Percentiles rank a stretch among this genome's conserved stretches.
These are phyloP conservation scores for Pycnomerus fuliginosus DNA, from an alignment of 2,888 invertebrate species.

Conservation along the genomic window DNA sequence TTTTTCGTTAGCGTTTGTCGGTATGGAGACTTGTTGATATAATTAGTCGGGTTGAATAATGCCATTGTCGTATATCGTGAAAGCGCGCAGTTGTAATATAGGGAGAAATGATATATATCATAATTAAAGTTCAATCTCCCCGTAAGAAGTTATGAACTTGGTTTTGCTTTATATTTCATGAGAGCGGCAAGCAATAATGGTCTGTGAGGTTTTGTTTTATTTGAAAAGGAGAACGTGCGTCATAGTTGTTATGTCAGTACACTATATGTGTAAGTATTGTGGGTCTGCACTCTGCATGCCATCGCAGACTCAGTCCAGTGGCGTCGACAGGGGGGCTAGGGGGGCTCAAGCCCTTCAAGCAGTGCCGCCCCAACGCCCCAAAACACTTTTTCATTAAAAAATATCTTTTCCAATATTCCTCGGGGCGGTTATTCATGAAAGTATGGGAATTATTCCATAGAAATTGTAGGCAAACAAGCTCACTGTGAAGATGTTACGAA, in stretches of 20 bases:
- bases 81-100: constrained; percentile 21
- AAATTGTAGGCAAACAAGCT: too few relatives aligned
- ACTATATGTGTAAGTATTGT: constrained; percentile 2
- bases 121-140: constrained; percentile 27
- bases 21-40: constrained; percentile 17
- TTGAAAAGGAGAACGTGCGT: constrained; percentile 20
- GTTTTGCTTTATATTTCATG: constrained; percentile 26
- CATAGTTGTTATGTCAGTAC: constrained; percentile 24
- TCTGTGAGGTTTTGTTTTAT: constrained; percentile 20
- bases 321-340: too few relatives aligned
- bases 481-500: too few relatives aligned
- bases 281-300: too few relatives aligned
- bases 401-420: too few relatives aligned
- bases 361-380: too few relatives aligned
- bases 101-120: constrained; percentile 26
- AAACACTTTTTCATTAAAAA: too few relatives aligned
- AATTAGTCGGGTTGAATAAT: constrained; percentile 23
- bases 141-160: constrained; percentile 27
- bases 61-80: constrained; percentile 22
- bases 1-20: not conserved
- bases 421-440: too few relatives aligned
- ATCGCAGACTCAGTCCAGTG: too few relatives aligned
- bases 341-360: too few relatives aligned
- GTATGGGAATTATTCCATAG: too few relatives aligned
- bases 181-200: constrained; percentile 26